Base-by-base conservation (phyloP, 1,140 invertebrate species). In the Diorhabda elongata region DNA sequence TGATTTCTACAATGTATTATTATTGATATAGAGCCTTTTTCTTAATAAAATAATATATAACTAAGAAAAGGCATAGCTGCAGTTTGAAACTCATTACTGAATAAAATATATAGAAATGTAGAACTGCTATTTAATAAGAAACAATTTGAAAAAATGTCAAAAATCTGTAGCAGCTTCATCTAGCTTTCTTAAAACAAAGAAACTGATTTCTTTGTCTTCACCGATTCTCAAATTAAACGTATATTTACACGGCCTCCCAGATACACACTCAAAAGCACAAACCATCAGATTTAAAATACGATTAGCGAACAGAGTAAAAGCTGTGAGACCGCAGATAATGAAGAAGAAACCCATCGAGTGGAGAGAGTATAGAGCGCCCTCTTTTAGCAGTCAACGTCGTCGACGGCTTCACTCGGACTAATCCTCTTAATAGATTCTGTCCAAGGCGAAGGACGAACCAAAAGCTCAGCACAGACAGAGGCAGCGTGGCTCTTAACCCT, bases 351-450 rank as follows among this genome's bases (percentile, higher is more conserved):
- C 76, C 68, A 67, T 70, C 74, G 73, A 69, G 75, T 73, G 70
- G 26, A 64, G 60, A 8, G 42, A 42, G 64, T 56, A 44, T 60
- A 66, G 26, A 61, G 45, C 56, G 47, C 41, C 45, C 61, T 62
- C 61, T 71, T 71, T 71, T 61, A 43, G 59, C 69, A 66, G 65
- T 43, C 66, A 58, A 61, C 67, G 72, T 69, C 67, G 67, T 67
- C 70, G 75, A 78, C 73, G 76, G 77, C 77, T 78, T 78, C 77
- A 79, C 77, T 73, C 73, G 72, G 75, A 76, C 73, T 73, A 80
- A 80, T 80, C 79, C 78, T 75, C 79, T 80, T 80, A 80, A 80
- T 80, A 79, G 78, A 80, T 80, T 80, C 79, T 75, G 75, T 74
- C 75, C 75, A 75, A 76, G 73, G 70, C 75, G 74, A 75, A 76